phyloP scores from a whole-genome alignment of 2,113 vertebrate species.

The Madoqua kirkii region DNA sequence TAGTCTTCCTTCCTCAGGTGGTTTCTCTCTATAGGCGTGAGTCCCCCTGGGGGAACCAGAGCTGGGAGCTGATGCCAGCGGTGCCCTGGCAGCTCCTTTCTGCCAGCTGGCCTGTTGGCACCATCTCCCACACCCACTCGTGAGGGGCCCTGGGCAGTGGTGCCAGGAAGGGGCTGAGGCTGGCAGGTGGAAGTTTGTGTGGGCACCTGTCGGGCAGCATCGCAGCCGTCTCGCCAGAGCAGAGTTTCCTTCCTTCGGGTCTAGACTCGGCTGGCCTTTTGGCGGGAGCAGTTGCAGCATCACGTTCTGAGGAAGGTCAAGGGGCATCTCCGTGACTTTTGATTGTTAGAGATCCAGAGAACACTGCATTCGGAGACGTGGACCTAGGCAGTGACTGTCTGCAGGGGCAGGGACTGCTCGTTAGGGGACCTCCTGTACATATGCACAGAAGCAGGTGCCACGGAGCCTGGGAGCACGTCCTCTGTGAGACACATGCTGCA shows the following conservation, averaged over 20 bases:
- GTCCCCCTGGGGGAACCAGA: fast-evolving
- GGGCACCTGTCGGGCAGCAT: slow-evolving; percentile 43
- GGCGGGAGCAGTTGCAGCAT: background rate
- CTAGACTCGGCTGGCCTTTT: slow-evolving; percentile 31
- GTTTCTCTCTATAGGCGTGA: fast-evolving
- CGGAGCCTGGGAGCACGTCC: fast-evolving
- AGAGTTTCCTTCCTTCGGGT: slow-evolving; percentile 19
- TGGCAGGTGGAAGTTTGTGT: slow-evolving; percentile 45
- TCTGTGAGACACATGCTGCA: fast-evolving
- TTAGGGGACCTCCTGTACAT: fast-evolving
- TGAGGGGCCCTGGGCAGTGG: slow-evolving; percentile 14
- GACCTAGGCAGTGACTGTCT: background rate
- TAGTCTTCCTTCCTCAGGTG: background rate
- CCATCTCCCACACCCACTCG: slow-evolving; percentile 2
- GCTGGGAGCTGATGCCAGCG: background rate
- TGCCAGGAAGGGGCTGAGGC: slow-evolving; percentile 41
- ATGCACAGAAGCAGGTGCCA: background rate
- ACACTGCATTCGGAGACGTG: fast-evolving
- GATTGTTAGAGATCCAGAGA: fast-evolving
- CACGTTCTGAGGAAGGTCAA: background rate
- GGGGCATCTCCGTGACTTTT: background rate
- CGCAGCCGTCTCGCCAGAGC: slow-evolving; percentile 5
- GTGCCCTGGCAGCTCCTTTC: fast-evolving
- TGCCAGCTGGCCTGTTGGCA: background rate
- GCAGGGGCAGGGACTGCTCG: background rate